Base-by-base conservation (phyloP, 2,888 invertebrate genomes). In the Drosophila kambysellisi region DNA sequence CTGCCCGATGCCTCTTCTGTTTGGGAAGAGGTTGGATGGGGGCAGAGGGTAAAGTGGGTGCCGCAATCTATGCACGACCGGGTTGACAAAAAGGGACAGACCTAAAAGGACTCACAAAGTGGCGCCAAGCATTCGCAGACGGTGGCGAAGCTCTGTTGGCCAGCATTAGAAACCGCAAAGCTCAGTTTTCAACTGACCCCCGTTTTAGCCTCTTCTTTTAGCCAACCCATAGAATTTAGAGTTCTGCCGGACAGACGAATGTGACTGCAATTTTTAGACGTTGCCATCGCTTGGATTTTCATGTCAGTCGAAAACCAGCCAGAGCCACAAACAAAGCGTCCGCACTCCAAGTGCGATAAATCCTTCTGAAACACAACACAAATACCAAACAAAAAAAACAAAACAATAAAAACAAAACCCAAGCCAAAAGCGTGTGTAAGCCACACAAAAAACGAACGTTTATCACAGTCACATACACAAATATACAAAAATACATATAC, bases 281-380 rank as follows among this genome's bases (percentile, higher is more conserved):
- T 63, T 79, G 85, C 73, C 84, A 68, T 67, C 76, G 82, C 80
- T 75, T 65, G 90, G 85, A 89, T 85, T 85, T 85, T 85, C 75
- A 77, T 84, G 85, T 85, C 85, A 89, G 74, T 75, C 65, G 58
- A 29, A 69, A 71, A 78, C 12, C 37, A 57, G n/a, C 15, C 71
- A 66, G 71, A 68, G 69, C 82, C 88, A 65, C 90, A 88, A 85
- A 85, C 88, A 89, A 89, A 88, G 90, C 86, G 80, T 69, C 75
- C 78, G 68, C 81, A 57, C 76, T 71, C 71, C 86, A 85, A 90
- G 90, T 89, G 85, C 83, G 88, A 85, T 89, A 85, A 85, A 85
- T 85, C 88, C 85, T 79, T 62, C 68, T 70, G 76, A 74, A 85
- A 81, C 63, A 81, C 88, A 85, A 51, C 74, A 86, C 66, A 69